Conservation (phyloP, 2,113 vertebrate species). For the Peromyscus maniculatus region DNA sequence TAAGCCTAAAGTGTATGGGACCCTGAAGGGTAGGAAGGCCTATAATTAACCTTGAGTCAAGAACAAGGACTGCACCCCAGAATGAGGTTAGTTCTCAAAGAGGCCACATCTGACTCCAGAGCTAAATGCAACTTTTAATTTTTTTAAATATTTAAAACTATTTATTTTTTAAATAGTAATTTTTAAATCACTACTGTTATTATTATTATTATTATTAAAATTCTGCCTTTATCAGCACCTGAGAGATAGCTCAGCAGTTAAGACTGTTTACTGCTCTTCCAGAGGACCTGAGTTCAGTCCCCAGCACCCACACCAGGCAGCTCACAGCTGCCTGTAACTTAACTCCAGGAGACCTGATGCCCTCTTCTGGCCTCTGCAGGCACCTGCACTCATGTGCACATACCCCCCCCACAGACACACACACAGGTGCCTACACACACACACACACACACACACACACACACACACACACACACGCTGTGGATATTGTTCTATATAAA, state of each 20-base stretch:
- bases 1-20: background rate
- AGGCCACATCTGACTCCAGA: background rate
- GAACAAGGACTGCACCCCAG: background rate
- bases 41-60: background rate
- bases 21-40: background rate
- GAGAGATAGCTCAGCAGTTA: background rate
- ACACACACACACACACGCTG: too few species aligned
- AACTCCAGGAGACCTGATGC: background rate
- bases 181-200: background rate
- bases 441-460: too few species aligned
- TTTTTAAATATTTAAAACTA: background rate
- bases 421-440: too few species aligned
- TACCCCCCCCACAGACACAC: too few species aligned
- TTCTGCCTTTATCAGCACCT: background rate
- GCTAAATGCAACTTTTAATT: background rate
- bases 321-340: background rate
- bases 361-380: too few species aligned
- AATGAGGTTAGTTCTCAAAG: background rate
- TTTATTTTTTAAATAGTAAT: too few species aligned
- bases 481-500: too few species aligned
- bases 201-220: background rate
- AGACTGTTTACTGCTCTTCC: background rate
- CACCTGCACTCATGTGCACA: too few species aligned
- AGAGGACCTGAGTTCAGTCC: background rate
- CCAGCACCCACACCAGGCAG: background rate